Evolutionary conservation across 1,140 invertebrate genomes (phyloP), one percentile per base, ranked within the genome.

Genomic region (Ylistrum balloti): DNA sequence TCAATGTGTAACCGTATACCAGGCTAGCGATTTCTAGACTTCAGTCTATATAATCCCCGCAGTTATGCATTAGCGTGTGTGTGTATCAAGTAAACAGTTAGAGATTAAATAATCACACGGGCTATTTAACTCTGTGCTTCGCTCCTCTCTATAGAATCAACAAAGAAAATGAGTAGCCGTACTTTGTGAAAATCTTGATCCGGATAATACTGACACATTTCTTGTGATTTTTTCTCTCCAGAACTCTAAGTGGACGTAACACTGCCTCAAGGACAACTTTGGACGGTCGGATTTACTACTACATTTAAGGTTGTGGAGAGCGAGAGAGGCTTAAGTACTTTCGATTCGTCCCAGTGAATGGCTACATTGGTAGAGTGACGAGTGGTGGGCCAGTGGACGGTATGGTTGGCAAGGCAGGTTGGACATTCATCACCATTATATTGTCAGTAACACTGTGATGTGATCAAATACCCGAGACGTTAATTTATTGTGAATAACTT

Each of bases 401-500:
- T n/a, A n/a, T n/a, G n/a, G n/a, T n/a, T n/a, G n/a, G n/a, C n/a
- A n/a, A n/a, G n/a, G 28, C 28, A 28, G 56, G 56, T 5, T n/a
- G n/a, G 56, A 22, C 56, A 74, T 74, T 74, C 22, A 74, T 74
- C 56, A 74, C 22, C 17, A 74, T 74, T 74, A 3, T 28, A 74
- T 28, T n/a, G 7, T n/a, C 15, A 28, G 22, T 74, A 28, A 74
- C 56, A 74, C 56, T 11, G n/a, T 28, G 56, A 28, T 74, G 56
- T 74, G 56, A 74, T 74, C 56, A 74, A 74, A 74, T 28, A 74
- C n/a, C 56, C 41, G 22, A n/a, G 56, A 74, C 56, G n/a, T 74
- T 74, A 74, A 74, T 74, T 74, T 74, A 74, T 74, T 22, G 56
- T 28, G 56, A 74, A 74, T 74, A 74, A n/a, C 56, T 74, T 74